Conservation (phyloP, 2,113 vertebrate genomes). For the Talpa occidentalis region DNA sequence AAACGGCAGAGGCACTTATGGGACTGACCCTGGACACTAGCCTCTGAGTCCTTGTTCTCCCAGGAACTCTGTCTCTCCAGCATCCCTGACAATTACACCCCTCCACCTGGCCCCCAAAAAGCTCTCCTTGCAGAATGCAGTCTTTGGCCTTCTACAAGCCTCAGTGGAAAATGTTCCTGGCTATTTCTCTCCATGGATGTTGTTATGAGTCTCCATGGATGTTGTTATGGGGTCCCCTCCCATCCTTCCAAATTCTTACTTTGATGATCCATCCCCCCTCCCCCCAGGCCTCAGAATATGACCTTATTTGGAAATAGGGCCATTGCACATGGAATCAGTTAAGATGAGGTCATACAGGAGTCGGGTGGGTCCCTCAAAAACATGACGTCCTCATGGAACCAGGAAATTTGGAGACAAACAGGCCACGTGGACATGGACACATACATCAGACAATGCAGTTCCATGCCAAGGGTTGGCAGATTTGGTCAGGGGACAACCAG, state of each 20-base stretch:
- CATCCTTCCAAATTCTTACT: neutral
- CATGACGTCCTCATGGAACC: neutral
- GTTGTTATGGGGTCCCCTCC: too few species aligned
- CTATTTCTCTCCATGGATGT: neutral
- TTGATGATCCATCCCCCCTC: neutral
- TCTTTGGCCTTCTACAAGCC: neutral
- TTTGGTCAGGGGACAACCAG: neutral
- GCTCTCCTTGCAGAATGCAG: neutral
- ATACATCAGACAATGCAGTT: too few species aligned
- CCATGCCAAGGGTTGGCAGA: neutral
- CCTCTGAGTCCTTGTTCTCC: neutral
- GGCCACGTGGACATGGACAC: too few species aligned
- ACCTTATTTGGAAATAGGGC: neutral
- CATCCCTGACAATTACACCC: neutral
- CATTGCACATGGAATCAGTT: neutral
- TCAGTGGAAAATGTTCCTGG: neutral
- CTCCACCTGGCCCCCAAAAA: rapidly evolving
- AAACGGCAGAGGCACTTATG: neutral
- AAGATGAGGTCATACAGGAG: neutral
- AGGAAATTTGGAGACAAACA: neutral
- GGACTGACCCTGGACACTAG: neutral
- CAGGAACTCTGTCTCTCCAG: neutral
- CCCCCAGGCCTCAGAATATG: neutral
- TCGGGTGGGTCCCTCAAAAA: neutral
- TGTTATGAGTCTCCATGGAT: too few species aligned